These are phyloP conservation scores for Enteromius thamalakanensis DNA, from an alignment of 2,797 vertebrate species.

Conservation along the genomic window DNA sequence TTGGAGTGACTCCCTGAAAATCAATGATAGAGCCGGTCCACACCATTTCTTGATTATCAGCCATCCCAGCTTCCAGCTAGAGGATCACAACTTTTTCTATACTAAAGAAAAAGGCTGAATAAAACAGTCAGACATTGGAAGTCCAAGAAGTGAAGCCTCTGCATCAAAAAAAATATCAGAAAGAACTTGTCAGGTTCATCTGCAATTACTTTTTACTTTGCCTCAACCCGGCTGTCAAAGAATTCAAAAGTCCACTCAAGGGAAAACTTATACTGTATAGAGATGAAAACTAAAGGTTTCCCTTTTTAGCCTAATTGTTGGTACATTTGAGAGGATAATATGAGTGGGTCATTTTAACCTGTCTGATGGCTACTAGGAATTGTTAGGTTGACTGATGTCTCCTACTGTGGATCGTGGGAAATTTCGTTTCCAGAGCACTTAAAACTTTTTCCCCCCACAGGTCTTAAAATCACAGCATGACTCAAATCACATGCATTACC, in stretches of 20 bases:
- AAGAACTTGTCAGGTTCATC: slow-evolving; percentile 16
- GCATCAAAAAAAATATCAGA: slow-evolving; percentile 27
- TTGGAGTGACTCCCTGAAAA: slow-evolving; percentile 72
- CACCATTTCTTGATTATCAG: slow-evolving; percentile 70
- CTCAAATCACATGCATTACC: slow-evolving; percentile 58
- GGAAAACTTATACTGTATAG: neutral
- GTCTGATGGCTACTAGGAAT: slow-evolving; percentile 37
- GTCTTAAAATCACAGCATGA: slow-evolving; percentile 48
- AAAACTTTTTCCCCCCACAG: slow-evolving; percentile 21
- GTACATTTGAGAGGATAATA: slow-evolving; percentile 41
- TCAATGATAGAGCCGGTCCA: slow-evolving; percentile 69
- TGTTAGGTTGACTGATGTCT: slow-evolving; percentile 31
- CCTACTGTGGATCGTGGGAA: slow-evolving; percentile 41
- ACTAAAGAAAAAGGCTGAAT: neutral
- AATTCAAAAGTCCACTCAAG: slow-evolving; percentile 13
- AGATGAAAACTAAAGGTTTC: slow-evolving; percentile 22
- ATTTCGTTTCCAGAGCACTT: slow-evolving; percentile 48
- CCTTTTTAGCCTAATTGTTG: slow-evolving; percentile 34
- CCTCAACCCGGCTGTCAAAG: slow-evolving; percentile 3
- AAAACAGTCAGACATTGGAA: slow-evolving; percentile 7
- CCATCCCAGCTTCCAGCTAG: neutral
- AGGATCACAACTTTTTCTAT: slow-evolving; percentile 9
- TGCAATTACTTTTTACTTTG: slow-evolving; percentile 19
- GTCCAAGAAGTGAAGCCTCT: slow-evolving; percentile 40
- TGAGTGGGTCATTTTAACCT: slow-evolving; percentile 25